Conservation (phyloP, 2,797 vertebrate genomes). For the Typhlichthys subterraneus region DNA sequence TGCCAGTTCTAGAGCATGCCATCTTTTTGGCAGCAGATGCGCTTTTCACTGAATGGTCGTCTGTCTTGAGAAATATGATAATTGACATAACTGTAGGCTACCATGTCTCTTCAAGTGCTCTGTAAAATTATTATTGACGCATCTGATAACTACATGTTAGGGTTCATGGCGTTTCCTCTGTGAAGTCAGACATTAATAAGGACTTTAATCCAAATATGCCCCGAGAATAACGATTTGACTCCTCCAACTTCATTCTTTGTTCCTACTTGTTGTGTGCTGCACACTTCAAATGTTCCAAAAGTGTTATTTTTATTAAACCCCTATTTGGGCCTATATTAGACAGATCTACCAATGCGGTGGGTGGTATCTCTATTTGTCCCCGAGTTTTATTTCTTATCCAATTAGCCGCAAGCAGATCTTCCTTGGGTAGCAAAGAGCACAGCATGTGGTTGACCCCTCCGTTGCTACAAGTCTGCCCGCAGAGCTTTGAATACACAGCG, state of each 20-base stretch:
- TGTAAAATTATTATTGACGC: conserved; percentile 6
- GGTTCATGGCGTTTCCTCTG: too few species aligned
- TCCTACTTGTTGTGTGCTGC: too few species aligned
- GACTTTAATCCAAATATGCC: too few species aligned
- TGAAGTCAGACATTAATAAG: too few species aligned
- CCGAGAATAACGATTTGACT: too few species aligned
- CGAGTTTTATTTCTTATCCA: conserved; percentile 49
- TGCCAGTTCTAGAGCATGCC: conserved; percentile 38
- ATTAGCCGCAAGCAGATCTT: conserved; percentile 56
- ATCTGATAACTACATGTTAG: too few species aligned
- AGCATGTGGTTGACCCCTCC: conserved; percentile 36
- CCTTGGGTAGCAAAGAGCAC: conserved; percentile 39
- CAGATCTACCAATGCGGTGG: too few species aligned
- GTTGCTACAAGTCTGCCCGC: conserved; percentile 30
- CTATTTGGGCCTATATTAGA: too few species aligned
- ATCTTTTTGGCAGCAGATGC: conserved; percentile 68
- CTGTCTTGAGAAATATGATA: conserved; percentile 19
- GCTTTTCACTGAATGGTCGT: conserved; percentile 47
- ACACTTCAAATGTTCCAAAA: too few species aligned
- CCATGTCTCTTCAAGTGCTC: conserved; percentile 19
- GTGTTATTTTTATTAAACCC: too few species aligned
- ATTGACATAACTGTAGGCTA: background rate
- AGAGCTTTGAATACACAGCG: conserved; percentile 28
- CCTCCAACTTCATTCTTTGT: too few species aligned
- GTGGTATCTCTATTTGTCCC: conserved; percentile 3